Percentiles rank a stretch among this genome's conserved stretches.
Evolutionary conservation across 2,888 invertebrate genomes (phyloP).

Genomic region (Saturnia japonica): DNA sequence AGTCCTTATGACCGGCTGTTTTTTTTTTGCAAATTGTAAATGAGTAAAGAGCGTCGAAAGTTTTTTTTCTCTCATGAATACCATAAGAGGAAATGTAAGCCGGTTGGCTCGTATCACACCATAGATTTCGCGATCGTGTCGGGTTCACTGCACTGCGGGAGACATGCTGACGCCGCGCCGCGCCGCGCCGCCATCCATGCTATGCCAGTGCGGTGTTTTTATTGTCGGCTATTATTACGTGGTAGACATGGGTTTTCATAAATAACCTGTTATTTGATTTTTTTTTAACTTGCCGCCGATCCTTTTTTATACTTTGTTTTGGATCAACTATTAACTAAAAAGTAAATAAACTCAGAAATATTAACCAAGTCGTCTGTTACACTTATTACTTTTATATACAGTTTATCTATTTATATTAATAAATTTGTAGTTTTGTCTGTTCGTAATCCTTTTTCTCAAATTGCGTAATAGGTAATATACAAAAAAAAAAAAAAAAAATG

Average conservation of each 20-base stretch:
- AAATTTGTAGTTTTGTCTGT: too few relatives aligned
- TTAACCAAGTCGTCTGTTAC: too few relatives aligned
- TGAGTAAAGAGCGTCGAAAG: background rate
- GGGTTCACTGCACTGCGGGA: constrained; percentile 63
- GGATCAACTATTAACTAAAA: background rate
- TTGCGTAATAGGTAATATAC: too few relatives aligned
- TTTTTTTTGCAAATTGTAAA: too few relatives aligned
- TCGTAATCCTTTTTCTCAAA: too few relatives aligned
- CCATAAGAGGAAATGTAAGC: constrained; percentile 3
- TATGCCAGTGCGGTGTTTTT: constrained; percentile 33
- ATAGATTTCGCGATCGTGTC: constrained; percentile 47
- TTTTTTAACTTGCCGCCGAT: background rate
- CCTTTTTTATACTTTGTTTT: background rate
- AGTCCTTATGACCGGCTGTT: too few relatives aligned
- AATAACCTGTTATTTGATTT: background rate
- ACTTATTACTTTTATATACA: too few relatives aligned
- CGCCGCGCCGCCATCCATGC: too few relatives aligned
- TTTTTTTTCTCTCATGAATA: background rate
- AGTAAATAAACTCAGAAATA: too few relatives aligned
- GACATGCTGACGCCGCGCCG: constrained; percentile 49
- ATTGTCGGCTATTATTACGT: background rate
- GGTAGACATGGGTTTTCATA: constrained; percentile 6
- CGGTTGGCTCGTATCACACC: constrained; percentile 25
- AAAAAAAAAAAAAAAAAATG: too few relatives aligned
- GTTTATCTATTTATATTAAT: too few relatives aligned